Base-by-base conservation (phyloP, 1,140 invertebrate species). In the Caligus rogercresseyi region DNA sequence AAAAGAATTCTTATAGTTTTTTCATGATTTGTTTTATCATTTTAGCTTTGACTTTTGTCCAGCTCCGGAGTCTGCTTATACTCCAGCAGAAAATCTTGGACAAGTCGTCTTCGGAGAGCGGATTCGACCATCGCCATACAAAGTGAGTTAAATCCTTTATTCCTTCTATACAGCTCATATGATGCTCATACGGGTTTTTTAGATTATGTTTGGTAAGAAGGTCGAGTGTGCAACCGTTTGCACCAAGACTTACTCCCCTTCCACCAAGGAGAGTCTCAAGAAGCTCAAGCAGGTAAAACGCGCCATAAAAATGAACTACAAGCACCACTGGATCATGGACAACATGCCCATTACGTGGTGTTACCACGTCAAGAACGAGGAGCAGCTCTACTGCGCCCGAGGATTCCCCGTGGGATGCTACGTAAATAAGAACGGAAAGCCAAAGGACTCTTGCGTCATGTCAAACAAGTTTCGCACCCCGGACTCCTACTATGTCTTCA, bases 371-470 rank as follows among this genome's bases (percentile, higher is more conserved):
- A 55, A 65, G 25, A 64, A 60, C 14, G 80, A 82, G 71, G 80
- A 77, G 64, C 78, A 81, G 71, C 81, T 85, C 68, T 85, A 88
- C 75, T 98, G 94, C 72, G 88, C 84, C 53, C 90, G 86, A 63
- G 92, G 94, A 25, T 98, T 98, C 72, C 93, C 92, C 0, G 93
- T 98, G 83, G 95, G 95, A n/a, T 98, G 95, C 73, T 89, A 86
- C 73, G 78, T 82, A 31, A 75, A 78, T 65, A 77, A 80, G 67
- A 68, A 76, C 13, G 75, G 76, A 51, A 72, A 73, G 24, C 74
- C 73, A 51, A 80, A 80, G 70, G 81, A 82, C 68, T 76, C 78
- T 15, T 85, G 82, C 70, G 76, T 77, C 31, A 75, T 82, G 62
- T 78, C 77, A 69, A 52, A 60, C 23, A 64, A 66, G 0, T 81